These are phyloP conservation scores for Sebastes matsubarae DNA, from an alignment of 2,797 vertebrate genomes.

Conservation along the genomic window DNA sequence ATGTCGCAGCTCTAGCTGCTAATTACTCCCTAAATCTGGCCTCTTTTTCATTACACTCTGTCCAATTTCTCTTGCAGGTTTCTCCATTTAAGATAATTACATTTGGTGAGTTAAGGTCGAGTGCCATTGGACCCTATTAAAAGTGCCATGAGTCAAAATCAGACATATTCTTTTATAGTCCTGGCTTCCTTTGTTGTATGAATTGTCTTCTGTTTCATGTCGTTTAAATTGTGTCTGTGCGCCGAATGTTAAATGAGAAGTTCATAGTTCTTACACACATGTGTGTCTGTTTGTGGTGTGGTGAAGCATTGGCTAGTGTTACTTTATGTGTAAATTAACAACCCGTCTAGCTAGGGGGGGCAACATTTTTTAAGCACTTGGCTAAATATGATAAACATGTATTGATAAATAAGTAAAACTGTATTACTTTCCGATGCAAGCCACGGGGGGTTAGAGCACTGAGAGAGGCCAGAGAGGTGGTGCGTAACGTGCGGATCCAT, in stretches of 20 bases:
- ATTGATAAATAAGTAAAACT: no score
- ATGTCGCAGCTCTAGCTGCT: constrained; percentile 14
- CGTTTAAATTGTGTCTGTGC: not conserved
- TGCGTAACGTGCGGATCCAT: no score
- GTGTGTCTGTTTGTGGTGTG: not conserved
- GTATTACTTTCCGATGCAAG: no score
- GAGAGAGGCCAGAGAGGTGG: no score
- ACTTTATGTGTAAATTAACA: not conserved
- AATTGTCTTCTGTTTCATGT: not conserved
- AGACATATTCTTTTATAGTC: not conserved
- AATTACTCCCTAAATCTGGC: constrained; percentile 50
- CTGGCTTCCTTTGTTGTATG: not conserved
- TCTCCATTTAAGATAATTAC: constrained; percentile 46
- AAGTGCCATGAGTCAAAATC: constrained; percentile 19
- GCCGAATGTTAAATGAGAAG: not conserved
- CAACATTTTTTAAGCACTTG: no score
- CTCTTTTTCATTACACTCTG: constrained; percentile 29
- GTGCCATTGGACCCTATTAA: constrained; percentile 12
- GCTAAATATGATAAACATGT: no score
- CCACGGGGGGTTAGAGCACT: no score
- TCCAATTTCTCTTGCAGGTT: constrained; percentile 23
- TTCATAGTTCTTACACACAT: not conserved
- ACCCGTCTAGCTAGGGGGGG: not conserved
- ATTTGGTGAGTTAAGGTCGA: constrained; percentile 26
- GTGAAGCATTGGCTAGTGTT: not conserved